phyloP scores from a whole-genome alignment of 2,797 vertebrate species.

The Chelon labrosus region DNA sequence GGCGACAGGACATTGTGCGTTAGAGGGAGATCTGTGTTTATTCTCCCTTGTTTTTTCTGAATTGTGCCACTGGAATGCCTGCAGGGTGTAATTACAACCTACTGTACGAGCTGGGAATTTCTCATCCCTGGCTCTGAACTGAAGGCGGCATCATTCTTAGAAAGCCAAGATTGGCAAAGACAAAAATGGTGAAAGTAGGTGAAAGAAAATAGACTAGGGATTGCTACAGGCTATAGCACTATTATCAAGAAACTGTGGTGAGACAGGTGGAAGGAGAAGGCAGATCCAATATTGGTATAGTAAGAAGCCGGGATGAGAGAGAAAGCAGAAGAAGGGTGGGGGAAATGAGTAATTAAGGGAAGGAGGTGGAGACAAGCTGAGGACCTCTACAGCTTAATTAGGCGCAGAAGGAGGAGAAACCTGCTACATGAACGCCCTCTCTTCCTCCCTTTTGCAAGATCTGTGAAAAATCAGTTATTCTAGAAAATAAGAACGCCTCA shows the following conservation, averaged over 20 bases:
- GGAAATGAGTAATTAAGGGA: constrained; percentile 63
- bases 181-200: constrained; percentile 2
- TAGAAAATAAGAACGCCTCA: constrained; percentile 35
- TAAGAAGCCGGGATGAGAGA: neutral
- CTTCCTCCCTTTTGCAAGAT: constrained; percentile 9
- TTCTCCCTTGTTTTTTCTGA: constrained; percentile 25
- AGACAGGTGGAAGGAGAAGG: neutral
- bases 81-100: constrained; percentile 64
- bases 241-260: neutral
- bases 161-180: constrained; percentile 21
- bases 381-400: constrained; percentile 69
- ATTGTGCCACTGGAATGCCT: constrained; percentile 63
- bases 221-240: neutral
- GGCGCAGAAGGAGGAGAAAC: constrained; percentile 57
- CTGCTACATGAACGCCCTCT: constrained; percentile 61
- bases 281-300: neutral
- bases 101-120: constrained; percentile 51
- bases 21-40: constrained; percentile 17
- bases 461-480: constrained; percentile 15
- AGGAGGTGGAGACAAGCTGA: constrained; percentile 53
- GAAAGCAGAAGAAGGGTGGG: constrained; percentile 19
- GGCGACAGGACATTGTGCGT: constrained; percentile 47
- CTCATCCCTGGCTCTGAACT: constrained; percentile 36
- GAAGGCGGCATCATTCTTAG: constrained; percentile 38
- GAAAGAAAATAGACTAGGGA: neutral